These are phyloP conservation scores for Dilophus febrilis DNA, from an alignment of 2,888 invertebrate genomes.

Conservation along the genomic window DNA sequence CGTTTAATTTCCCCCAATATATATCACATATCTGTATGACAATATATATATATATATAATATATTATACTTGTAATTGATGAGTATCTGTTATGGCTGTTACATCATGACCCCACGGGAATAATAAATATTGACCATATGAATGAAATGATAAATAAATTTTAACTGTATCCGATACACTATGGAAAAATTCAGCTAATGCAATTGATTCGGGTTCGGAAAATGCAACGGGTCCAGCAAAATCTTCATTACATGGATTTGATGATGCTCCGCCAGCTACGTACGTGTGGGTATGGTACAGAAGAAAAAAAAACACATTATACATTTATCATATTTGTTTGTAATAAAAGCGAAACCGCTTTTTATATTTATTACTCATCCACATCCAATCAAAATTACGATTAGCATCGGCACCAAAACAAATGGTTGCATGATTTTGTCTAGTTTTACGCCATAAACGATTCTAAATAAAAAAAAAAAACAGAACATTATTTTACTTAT, in stretches of 20 bases:
- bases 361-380: constrained; percentile 15
- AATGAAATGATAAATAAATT: constrained; percentile 43
- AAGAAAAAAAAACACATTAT: constrained; percentile 17
- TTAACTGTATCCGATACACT: constrained; percentile 27
- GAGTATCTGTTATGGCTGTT: constrained; percentile 30
- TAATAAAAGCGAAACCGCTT: too few relatives aligned
- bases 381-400: constrained; percentile 26
- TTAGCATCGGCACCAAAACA: constrained; percentile 23
- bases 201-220: constrained; percentile 38
- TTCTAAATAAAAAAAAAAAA: too few relatives aligned
- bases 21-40: too few relatives aligned
- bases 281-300: constrained; percentile 16
- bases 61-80: constrained; percentile 10
- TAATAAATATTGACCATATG: constrained; percentile 43
- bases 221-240: constrained; percentile 36
- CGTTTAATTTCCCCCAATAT: constrained; percentile 27
- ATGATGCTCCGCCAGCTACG: constrained; percentile 30
- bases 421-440: constrained; percentile 31
- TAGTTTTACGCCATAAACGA: constrained; percentile 49
- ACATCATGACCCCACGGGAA: constrained; percentile 39
- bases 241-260: constrained; percentile 26
- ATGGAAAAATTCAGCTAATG: constrained; percentile 32
- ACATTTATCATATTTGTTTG: neutral
- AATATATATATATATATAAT: too few relatives aligned
- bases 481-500: neutral